Percentiles rank a stretch among this genome's conserved stretches.
phyloP scores from a whole-genome alignment of 2,113 vertebrate genomes.

The Pangasianodon hypophthalmus region DNA sequence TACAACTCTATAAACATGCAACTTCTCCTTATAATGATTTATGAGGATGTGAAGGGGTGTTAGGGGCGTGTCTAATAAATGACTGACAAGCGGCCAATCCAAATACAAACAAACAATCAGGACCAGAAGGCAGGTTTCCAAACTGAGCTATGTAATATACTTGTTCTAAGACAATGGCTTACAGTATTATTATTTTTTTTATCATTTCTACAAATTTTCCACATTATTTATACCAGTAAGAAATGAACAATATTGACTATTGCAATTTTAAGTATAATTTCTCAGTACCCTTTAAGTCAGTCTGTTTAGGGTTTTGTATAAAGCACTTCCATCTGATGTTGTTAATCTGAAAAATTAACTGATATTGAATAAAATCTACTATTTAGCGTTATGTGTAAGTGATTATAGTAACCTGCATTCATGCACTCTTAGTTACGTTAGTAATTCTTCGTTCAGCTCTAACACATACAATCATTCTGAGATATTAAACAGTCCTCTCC shows the following conservation, averaged over 20 bases:
- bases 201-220: neutral
- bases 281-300: neutral
- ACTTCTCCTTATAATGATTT: neutral
- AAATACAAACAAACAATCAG: neutral
- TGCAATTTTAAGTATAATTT: neutral
- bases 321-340: neutral
- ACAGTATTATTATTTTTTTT: neutral
- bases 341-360: neutral
- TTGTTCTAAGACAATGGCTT: neutral
- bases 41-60: neutral
- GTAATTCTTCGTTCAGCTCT: neutral
- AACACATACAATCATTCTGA: neutral
- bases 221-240: neutral
- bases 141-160: neutral
- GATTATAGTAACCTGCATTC: neutral
- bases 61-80: neutral
- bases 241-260: neutral
- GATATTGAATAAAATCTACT: neutral
- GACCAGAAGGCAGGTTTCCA: neutral
- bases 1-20: neutral
- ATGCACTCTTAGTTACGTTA: neutral
- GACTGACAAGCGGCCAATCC: neutral
- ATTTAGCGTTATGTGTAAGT: neutral
- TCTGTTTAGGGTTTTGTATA: neutral
- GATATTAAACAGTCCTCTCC: constrained; percentile 20